Base-by-base conservation (phyloP, 2,797 vertebrate species). In the Sciaenops ocellatus region DNA sequence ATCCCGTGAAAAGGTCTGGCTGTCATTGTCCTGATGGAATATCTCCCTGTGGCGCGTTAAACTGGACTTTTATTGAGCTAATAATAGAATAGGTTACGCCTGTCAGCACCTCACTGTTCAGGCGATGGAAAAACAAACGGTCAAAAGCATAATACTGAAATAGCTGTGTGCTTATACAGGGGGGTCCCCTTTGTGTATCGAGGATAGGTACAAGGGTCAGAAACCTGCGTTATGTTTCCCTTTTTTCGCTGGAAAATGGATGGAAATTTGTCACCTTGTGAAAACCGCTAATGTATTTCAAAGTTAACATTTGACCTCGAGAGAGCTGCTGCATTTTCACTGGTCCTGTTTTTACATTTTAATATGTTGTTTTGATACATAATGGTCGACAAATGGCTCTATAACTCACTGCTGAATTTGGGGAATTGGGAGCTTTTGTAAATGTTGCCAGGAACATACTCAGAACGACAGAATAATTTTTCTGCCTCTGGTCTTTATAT, bases 11-110 rank as follows among this genome's bases (percentile, higher is more conserved):
- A 95, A 94, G 94, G 92, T 93, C 94, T 95, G 86, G 87, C 94
- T 95, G 95, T 95, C 94, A 93, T 78, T 81, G 81, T 88, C 92
- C 88, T 90, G 94, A 95, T 95, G 93, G 95, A 95, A 95, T 90
- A 94, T 94, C 93, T 95, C 93, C 93, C 94, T 59, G 86, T 90
- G 93, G 94, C 81, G 84, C 85, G 81, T 93, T 94, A 93, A 95
- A 93, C 88, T 54, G 22, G 91, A 91, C 90, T 94, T 94, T 95
- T 94, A 95, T 92, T 82, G 89, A 92, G 93, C 92, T 95, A 95
- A 95, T 95, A 95, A 95, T 95, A 95, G 93, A 95, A 93, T 90
- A 91, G 91, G 94, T 94, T 94, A 94, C 80, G 89, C 93, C 91
- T 96, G 94, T 96, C 95, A 95, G 93, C 93, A 86, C 90, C 90